A percentile compares a stretch with the other conserved stretches of the same genome.
Evolutionary conservation across 2,888 invertebrate species (phyloP).

Genomic region (Salticus scenicus): DNA sequence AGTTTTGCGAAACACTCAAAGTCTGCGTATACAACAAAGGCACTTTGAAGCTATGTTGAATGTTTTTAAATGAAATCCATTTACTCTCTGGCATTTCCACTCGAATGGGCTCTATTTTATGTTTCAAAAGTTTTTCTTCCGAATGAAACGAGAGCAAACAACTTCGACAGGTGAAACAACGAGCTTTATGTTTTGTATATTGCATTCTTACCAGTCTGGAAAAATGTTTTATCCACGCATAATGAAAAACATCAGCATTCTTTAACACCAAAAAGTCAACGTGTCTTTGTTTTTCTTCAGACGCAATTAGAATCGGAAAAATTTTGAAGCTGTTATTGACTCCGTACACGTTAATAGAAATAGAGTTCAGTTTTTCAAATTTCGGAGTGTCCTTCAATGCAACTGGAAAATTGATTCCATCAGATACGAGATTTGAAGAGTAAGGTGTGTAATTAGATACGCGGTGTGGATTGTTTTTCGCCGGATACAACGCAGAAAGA

Average conservation of each 20-base stretch:
- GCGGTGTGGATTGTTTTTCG: not conserved
- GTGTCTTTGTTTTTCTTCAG: no score
- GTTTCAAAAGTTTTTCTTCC: not conserved
- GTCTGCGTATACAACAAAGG: not conserved
- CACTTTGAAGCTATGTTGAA: not conserved
- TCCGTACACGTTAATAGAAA: no score
- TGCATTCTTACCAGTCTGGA: not conserved
- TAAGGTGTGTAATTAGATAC: not conserved
- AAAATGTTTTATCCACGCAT: not conserved
- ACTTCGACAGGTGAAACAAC: not conserved
- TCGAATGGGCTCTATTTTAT: not conserved
- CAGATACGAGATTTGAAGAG: no score
- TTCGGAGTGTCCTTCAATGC: no score
- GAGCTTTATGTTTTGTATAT: not conserved
- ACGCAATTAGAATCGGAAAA: no score
- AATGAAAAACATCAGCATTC: not conserved
- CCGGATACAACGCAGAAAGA: not conserved
- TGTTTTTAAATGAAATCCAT: not conserved
- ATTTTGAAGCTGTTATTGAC: no score
- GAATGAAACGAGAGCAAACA: not conserved
- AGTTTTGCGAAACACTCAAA: not conserved
- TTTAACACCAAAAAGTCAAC: no score
- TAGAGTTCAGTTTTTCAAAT: no score
- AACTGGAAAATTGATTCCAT: no score
- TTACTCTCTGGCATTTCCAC: not conserved